Base-by-base conservation (phyloP, 2,797 vertebrate genomes). In the Rachycentron canadum region DNA sequence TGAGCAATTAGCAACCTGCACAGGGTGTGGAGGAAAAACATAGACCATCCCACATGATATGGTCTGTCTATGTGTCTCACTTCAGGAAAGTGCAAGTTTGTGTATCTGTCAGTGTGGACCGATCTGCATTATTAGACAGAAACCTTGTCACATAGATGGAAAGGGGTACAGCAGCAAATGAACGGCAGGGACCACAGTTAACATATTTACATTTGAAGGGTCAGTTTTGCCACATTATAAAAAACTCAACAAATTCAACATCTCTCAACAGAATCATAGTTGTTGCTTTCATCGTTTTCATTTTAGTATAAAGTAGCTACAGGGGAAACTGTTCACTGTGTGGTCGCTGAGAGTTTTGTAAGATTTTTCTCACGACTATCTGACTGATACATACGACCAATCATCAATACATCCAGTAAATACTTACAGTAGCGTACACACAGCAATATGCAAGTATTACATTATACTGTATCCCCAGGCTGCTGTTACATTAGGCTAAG, bases 1-100 rank as follows among this genome's bases (percentile, higher is more conserved):
- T 90, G 92, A 91, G 90, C 91, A 94, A 93, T 95, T 94, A 94
- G 88, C 86, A 84, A 83, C 88, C 86, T 76, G 66, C 88, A 79
- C 89, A 60, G 89, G 92, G 86, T 91, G 92, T 79, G 72, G 62
- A 73, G 78, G 61, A 52, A 87, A 81, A 89, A 86, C 71, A 83
- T 36, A 70, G 68, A 69, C 79, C n/a, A 13, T 79, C 75, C 76
- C 81, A 78, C 82, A 86, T 79, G 72, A 86, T 81, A 78, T 78
- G 14, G 25, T 28, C 52, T 38, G 21, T 30, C 72, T 32, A 47
- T 77, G 59, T 71, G 76, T 86, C 17, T 79, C 70, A 74, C 83
- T 75, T 82, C 61, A 69, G 50, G 7, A 57, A 38, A 38, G 58
- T 66, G 70, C 43, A 41, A 69, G 47, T 36, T 53, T 49, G 69